Evolutionary conservation across 1,140 invertebrate genomes (phyloP), one percentile per base, ranked within the genome.

Genomic region (Drusus annulatus): DNA sequence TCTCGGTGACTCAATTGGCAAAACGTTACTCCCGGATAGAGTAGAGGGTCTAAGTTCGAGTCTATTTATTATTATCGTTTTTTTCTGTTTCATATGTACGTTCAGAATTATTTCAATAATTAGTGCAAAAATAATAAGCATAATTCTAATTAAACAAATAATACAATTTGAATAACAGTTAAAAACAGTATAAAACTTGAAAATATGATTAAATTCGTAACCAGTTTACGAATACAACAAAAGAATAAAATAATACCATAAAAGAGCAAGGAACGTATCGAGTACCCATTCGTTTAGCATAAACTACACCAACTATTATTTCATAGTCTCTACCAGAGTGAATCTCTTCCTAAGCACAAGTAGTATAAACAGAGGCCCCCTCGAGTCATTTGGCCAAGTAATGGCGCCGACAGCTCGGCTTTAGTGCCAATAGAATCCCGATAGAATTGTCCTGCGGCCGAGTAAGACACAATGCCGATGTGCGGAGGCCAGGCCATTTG

Each of bases 381-480:
- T 23, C 50, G 52, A 23, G 63, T 25, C 45, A 60, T 54, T 17
- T 36, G 80, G 63, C 73, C 80, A 58, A 78, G 75, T 81, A 81
- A 81, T 81, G 76, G 69, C 51, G 58, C 50, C 78, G 74, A 76
- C 80, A 76, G 73, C 36, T 73, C 78, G 77, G 68, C 78, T 80
- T 76, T 76, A 76, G 54, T 58, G 56, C 52, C 74, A 76, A 76
- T 76, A 76, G 68, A 71, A 71, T 71, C 45, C 68, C 68, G 23
- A 76, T 76, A 76, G 81, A 80, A 82, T 79, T 28, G 58, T 77
- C 60, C 77, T 60, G 58, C 52, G 54, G 52, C n/a, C 54, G 56
- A 76, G 77, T 82, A 82, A 82, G 81, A 82, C 81, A 82, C 80
- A 79, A 82, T 69, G 36, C 36, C 36, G 36, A 79, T 77, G 60